Evolutionary conservation across 2,888 invertebrate species (phyloP).

Genomic region (Camptogramma bilineatum): DNA sequence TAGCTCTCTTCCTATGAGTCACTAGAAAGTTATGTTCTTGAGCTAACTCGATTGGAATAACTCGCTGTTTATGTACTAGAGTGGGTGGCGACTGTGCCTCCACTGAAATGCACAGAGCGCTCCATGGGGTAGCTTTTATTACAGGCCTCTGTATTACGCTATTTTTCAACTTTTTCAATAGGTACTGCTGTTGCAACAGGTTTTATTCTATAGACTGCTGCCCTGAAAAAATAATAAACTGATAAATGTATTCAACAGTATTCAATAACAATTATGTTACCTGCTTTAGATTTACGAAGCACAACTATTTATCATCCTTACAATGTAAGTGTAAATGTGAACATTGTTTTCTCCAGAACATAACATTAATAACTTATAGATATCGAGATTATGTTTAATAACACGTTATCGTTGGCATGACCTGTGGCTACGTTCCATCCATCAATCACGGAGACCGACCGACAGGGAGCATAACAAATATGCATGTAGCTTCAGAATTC

Average conservation of each 20-base stretch:
- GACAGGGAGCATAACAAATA: slow-evolving; percentile 24
- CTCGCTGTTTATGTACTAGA: slow-evolving; percentile 58
- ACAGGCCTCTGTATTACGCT: slow-evolving; percentile 22
- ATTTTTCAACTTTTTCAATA: slow-evolving; percentile 17
- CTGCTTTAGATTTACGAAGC: slow-evolving; percentile 11
- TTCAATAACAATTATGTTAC: not conserved
- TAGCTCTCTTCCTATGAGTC: slow-evolving; percentile 85
- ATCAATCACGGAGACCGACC: slow-evolving; percentile 58
- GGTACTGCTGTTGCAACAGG: slow-evolving; percentile 5
- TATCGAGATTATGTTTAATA: slow-evolving; percentile 49
- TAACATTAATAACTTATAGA: slow-evolving; percentile 22
- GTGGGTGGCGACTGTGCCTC: slow-evolving; percentile 50
- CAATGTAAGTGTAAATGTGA: slow-evolving; percentile 11
- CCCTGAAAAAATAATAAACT: not conserved
- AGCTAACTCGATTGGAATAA: slow-evolving; percentile 77
- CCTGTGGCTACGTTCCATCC: slow-evolving; percentile 58
- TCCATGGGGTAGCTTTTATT: slow-evolving; percentile 44
- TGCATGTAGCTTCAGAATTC: slow-evolving; percentile 21
- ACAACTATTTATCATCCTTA: slow-evolving; percentile 9
- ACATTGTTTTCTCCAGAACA: slow-evolving; percentile 18
- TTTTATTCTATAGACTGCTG: not conserved
- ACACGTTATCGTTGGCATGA: slow-evolving; percentile 58
- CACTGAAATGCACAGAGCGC: slow-evolving; percentile 34
- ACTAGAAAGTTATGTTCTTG: slow-evolving; percentile 83
- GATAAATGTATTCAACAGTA: not conserved